phyloP scores from a whole-genome alignment of 2,888 invertebrate genomes.

The Dasysyrphus albostriatus region DNA sequence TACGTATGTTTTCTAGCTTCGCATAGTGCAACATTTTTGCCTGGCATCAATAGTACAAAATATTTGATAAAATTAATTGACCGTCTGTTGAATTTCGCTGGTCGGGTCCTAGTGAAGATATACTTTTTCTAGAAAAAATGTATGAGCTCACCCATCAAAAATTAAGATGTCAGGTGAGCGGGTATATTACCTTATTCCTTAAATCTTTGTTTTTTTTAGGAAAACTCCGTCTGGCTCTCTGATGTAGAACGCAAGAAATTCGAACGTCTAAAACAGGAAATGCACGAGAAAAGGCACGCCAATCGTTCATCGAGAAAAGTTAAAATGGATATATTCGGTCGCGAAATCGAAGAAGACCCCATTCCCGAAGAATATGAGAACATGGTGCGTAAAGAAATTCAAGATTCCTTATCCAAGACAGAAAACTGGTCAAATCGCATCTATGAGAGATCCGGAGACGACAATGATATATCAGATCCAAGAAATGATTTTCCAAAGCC shows the following conservation, averaged over 20 bases:
- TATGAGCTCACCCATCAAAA: too few relatives aligned
- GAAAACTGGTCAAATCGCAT: conserved; percentile 77
- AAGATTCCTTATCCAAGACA: conserved; percentile 78
- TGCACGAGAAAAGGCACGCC: conserved; percentile 88
- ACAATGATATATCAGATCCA: conserved; percentile 75
- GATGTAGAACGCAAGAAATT: conserved; percentile 88
- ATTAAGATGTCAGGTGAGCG: too few relatives aligned
- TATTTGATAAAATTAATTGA: too few relatives aligned
- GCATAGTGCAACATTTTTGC: too few relatives aligned
- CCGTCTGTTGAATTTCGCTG: too few relatives aligned
- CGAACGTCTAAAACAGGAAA: conserved; percentile 87
- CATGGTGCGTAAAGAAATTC: conserved; percentile 82
- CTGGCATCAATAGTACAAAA: too few relatives aligned
- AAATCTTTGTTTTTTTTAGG: conserved; percentile 77
- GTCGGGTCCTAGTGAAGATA: too few relatives aligned
- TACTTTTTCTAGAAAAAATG: too few relatives aligned
- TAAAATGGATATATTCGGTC: conserved; percentile 91
- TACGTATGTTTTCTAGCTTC: neutral
- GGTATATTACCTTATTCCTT: neutral
- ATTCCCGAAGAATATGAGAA: conserved; percentile 82
- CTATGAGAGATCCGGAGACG: conserved; percentile 66
- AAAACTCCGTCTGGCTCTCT: conserved; percentile 92
- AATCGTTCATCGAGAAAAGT: conserved; percentile 88
- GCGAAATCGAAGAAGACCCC: conserved; percentile 85
- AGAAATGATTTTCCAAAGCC: conserved; percentile 78